Percentiles rank a stretch among this genome's conserved stretches.
Conservation (phyloP, 2,113 vertebrate species). For the Eonycteris spelaea region DNA sequence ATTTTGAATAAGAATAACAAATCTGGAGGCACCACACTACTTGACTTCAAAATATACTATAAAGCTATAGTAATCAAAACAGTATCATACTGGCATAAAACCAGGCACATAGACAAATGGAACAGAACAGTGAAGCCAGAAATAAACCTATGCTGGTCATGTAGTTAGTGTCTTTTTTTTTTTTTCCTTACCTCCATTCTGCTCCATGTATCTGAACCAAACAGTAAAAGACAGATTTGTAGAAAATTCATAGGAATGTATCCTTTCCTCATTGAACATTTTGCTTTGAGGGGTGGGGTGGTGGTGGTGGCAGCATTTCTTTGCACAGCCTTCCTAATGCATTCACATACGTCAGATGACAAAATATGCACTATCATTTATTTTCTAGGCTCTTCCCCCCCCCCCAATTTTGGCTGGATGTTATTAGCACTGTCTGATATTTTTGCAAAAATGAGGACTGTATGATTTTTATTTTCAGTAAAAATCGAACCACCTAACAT, state of each 20-base stretch:
- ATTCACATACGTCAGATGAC: not conserved
- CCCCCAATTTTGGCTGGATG: not conserved
- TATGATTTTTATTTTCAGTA: slow-evolving; percentile 76
- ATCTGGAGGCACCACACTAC: too few species aligned
- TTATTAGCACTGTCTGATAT: not conserved
- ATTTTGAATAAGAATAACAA: too few species aligned
- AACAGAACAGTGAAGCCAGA: too few species aligned
- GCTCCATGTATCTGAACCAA: not conserved
- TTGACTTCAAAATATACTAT: too few species aligned
- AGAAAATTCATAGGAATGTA: not conserved
- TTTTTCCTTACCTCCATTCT: not conserved
- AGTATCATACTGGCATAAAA: too few species aligned
- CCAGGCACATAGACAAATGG: too few species aligned
- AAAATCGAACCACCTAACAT: slow-evolving; percentile 78
- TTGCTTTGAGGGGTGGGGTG: not conserved
- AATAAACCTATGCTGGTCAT: too few species aligned
- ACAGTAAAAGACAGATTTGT: not conserved
- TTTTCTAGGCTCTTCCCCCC: not conserved
- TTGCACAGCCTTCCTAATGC: not conserved
- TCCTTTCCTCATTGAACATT: not conserved
- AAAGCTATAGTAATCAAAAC: too few species aligned
- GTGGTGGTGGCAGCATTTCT: not conserved
- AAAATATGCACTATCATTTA: not conserved
- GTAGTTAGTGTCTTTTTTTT: too few species aligned
- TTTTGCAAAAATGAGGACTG: not conserved